Conservation (phyloP, 2,797 vertebrate genomes). For the Gobionotothen gibberifrons region DNA sequence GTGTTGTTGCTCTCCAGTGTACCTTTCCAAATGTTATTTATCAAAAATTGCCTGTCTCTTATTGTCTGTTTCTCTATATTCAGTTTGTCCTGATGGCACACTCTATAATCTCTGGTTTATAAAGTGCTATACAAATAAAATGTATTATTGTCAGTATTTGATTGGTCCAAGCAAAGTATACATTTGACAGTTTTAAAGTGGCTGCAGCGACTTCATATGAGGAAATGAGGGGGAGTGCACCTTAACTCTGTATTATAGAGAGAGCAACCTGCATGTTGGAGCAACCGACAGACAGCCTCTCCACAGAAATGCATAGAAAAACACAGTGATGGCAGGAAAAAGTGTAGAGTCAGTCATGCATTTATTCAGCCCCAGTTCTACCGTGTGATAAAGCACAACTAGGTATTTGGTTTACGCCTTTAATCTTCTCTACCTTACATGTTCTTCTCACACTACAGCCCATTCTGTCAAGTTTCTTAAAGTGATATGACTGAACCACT, state of each 20-base stretch:
- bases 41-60: constrained; percentile 18
- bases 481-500: constrained; percentile 45
- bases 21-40: constrained; percentile 21
- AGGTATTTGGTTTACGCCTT: constrained; percentile 74
- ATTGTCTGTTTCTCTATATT: not conserved
- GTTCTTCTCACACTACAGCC: constrained; percentile 26
- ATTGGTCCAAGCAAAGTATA: constrained; percentile 8
- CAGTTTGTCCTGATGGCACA: constrained; percentile 1
- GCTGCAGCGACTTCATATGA: constrained; percentile 34
- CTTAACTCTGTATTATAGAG: constrained; percentile 31
- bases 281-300: constrained; percentile 58
- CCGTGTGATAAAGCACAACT: constrained; percentile 74
- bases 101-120: constrained; percentile 14
- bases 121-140: constrained; percentile 1
- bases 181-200: constrained; percentile 25
- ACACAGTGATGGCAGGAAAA: constrained; percentile 78
- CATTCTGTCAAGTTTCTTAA: constrained; percentile 42
- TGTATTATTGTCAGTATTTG: not conserved
- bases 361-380: constrained; percentile 63
- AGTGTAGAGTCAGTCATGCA: constrained; percentile 72
- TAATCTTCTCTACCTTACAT: constrained; percentile 31
- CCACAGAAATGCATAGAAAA: constrained; percentile 78
- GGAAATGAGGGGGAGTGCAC: constrained; percentile 22
- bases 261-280: constrained; percentile 49
- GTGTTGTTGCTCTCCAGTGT: constrained; percentile 17